Percentiles rank a stretch among this genome's conserved stretches.
These are phyloP conservation scores for Aurelia coerulea DNA, from an alignment of 30 jellyfish, hydroid and myxozoan species.

Conservation along the genomic window DNA sequence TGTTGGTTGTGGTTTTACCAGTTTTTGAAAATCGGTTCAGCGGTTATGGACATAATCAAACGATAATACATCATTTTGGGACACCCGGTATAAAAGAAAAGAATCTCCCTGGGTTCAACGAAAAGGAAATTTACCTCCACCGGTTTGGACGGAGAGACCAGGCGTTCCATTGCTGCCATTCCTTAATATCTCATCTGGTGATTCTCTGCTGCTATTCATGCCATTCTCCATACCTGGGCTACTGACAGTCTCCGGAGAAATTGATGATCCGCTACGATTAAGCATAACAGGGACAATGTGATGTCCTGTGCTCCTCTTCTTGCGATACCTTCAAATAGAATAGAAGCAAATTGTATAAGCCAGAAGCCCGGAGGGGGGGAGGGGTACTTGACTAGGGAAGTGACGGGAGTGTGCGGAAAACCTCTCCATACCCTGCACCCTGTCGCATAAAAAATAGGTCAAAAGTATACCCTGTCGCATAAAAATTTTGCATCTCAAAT, in stretches of 20 bases:
- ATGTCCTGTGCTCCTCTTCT: conserved; percentile 25
- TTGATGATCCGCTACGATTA: conserved; percentile 63
- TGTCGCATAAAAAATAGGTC: too few species aligned
- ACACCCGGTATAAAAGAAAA: too few species aligned
- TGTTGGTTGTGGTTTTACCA: too few species aligned
- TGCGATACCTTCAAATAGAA: conserved; percentile 26
- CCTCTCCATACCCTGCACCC: too few species aligned
- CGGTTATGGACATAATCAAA: too few species aligned
- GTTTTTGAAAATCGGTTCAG: too few species aligned
- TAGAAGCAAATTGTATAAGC: not conserved
- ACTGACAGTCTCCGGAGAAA: conserved; percentile 60
- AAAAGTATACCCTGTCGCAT: too few species aligned
- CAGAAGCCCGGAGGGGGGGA: not conserved
- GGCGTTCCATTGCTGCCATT: conserved; percentile 19
- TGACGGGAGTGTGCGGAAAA: too few species aligned
- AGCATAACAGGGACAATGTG: conserved; percentile 56
- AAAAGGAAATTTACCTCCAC: conserved; percentile 20
- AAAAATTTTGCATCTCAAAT: too few species aligned
- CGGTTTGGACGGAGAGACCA: conserved; percentile 2
- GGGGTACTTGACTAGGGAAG: too few species aligned
- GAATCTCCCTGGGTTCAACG: too few species aligned
- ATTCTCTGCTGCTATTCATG: conserved; percentile 64
- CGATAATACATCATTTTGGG: too few species aligned
- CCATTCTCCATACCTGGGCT: conserved; percentile 63
- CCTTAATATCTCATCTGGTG: conserved; percentile 60